These are phyloP conservation scores for Andricus quercusramuli DNA, from an alignment of 2,888 invertebrate species.

Conservation along the genomic window DNA sequence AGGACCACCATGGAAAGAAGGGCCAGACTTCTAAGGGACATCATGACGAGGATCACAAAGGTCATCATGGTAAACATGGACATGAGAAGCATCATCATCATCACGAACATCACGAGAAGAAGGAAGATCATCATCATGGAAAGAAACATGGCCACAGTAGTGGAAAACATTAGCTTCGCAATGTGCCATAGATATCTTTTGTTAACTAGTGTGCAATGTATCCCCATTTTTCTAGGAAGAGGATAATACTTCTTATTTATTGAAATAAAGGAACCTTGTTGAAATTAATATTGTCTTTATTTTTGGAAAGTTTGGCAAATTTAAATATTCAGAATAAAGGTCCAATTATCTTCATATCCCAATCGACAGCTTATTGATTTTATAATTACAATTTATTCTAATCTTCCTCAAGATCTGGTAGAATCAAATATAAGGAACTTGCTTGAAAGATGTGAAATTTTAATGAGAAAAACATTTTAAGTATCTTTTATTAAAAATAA, in stretches of 20 bases:
- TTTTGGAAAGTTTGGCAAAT: background rate
- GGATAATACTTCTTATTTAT: background rate
- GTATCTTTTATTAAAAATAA: too few species aligned
- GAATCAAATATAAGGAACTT: too few species aligned
- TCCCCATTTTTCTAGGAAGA: background rate
- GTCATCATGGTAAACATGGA: slow-evolving; percentile 83
- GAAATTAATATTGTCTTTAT: background rate
- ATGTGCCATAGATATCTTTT: slow-evolving; percentile 5
- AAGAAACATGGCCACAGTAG: slow-evolving; percentile 76
- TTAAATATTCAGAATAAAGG: background rate
- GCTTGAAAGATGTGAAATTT: too few species aligned
- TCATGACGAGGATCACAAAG: slow-evolving; percentile 84
- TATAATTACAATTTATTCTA: too few species aligned
- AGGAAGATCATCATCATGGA: slow-evolving; percentile 82
- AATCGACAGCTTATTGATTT: too few species aligned
- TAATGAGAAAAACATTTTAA: too few species aligned
- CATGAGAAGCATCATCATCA: slow-evolving; percentile 83
- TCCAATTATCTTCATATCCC: too few species aligned
- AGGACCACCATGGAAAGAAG: slow-evolving; percentile 83
- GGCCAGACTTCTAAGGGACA: slow-evolving; percentile 84
- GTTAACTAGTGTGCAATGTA: background rate
- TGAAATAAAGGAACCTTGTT: background rate
- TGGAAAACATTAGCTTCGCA: slow-evolving; percentile 47
- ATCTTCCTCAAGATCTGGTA: too few species aligned
- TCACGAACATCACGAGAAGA: slow-evolving; percentile 82